Percentiles rank a stretch among this genome's conserved stretches.
These are phyloP conservation scores for Bubo blakistoni DNA, from an alignment of 2,113 vertebrate genomes.

Conservation along the genomic window DNA sequence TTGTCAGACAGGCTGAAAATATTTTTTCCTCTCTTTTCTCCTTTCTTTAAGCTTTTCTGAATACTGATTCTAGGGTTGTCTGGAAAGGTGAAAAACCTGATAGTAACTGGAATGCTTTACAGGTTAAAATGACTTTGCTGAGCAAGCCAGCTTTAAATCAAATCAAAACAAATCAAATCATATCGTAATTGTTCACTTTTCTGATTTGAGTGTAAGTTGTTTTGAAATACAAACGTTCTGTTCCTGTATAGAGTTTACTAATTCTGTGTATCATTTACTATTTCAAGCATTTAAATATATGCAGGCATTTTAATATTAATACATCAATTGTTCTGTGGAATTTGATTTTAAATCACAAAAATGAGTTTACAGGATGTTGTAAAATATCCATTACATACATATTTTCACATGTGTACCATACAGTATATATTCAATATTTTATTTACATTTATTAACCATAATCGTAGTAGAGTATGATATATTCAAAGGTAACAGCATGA, in stretches of 20 bases:
- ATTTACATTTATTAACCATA: conserved; percentile 11
- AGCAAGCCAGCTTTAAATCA: neutral
- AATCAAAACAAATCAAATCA: neutral
- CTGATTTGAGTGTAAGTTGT: neutral
- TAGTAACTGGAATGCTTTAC: conserved; percentile 9
- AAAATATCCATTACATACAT: neutral
- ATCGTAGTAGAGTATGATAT: conserved; percentile 2
- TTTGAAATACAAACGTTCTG: neutral
- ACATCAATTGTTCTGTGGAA: neutral
- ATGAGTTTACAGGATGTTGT: neutral
- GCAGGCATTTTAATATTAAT: neutral
- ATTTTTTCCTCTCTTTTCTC: conserved; percentile 68
- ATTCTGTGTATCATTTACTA: neutral
- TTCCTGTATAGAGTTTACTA: neutral
- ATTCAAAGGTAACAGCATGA: conserved; percentile 65
- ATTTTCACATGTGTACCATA: neutral
- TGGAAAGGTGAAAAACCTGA: conserved; percentile 21
- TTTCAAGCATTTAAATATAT: neutral
- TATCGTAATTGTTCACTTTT: neutral
- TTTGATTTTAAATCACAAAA: neutral
- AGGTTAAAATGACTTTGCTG: conserved; percentile 26
- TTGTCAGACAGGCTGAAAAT: conserved; percentile 79
- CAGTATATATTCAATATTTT: neutral
- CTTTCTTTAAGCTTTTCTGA: conserved; percentile 53
- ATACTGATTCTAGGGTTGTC: conserved; percentile 58